phyloP scores from a whole-genome alignment of 2,113 vertebrate species.

The Tupaia tana region DNA sequence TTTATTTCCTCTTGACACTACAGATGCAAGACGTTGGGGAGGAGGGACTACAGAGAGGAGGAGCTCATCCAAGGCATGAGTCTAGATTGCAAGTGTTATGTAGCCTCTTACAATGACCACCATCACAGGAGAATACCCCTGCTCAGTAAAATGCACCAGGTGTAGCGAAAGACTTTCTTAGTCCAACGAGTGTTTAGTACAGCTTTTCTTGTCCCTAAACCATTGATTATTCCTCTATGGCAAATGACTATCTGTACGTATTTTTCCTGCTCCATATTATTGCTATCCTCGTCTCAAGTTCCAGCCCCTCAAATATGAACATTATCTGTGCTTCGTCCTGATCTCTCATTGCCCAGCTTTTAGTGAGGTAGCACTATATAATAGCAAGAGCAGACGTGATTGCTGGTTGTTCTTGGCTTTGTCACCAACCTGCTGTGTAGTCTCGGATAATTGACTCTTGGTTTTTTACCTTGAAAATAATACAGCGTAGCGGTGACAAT shows the following conservation, averaged over 20 bases:
- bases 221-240: neutral
- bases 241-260: neutral
- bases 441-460: neutral
- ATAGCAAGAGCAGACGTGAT: neutral
- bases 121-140: neutral
- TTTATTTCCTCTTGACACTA: neutral
- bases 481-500: neutral
- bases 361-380: neutral
- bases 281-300: neutral
- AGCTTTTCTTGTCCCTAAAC: neutral
- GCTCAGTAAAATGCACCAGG: neutral
- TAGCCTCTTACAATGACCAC: neutral
- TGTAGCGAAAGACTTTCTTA: neutral
- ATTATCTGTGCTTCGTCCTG: neutral
- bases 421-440: neutral
- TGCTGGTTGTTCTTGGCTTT: neutral
- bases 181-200: neutral
- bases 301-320: neutral
- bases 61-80: neutral
- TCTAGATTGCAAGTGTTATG: neutral
- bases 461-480: slow-evolving; percentile 35
- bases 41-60: neutral
- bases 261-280: neutral
- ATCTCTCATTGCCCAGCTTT: neutral
- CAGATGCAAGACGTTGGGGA: neutral